Percentiles rank a stretch among this genome's conserved stretches.
Conservation (phyloP, 2,888 invertebrate genomes). For the Mesorhabditis belari region DNA sequence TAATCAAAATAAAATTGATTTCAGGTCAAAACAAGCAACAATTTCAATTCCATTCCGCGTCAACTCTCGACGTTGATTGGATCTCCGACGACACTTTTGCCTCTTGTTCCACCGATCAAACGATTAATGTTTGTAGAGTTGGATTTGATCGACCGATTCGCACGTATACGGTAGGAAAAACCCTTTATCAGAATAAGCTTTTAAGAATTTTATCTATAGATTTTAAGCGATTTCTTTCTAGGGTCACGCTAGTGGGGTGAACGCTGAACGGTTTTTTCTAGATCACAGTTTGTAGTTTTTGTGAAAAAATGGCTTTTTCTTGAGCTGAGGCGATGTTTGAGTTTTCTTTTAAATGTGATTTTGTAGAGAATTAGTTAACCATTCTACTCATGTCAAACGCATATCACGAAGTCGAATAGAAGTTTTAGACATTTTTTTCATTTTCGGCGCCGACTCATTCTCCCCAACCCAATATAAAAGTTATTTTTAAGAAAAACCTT, state of each 20-base stretch:
- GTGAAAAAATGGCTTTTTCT: too few relatives aligned
- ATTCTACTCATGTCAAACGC: too few relatives aligned
- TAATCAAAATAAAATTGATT: neutral
- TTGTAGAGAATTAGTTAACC: too few relatives aligned
- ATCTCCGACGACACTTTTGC: slow-evolving; percentile 91
- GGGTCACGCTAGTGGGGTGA: slow-evolving; percentile 76
- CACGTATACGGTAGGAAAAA: slow-evolving; percentile 4
- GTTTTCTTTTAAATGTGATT: too few relatives aligned
- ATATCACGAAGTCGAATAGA: too few relatives aligned
- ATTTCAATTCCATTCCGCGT: slow-evolving; percentile 91
- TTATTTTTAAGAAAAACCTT: too few relatives aligned
- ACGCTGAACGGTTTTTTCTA: slow-evolving; percentile 99
- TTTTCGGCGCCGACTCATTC: too few relatives aligned
- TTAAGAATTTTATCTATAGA: slow-evolving; percentile 2
- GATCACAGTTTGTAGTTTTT: too few relatives aligned
- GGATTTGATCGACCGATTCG: slow-evolving; percentile 77
- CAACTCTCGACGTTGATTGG: slow-evolving; percentile 98
- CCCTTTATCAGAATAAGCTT: too few relatives aligned
- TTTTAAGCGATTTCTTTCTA: slow-evolving; percentile 9
- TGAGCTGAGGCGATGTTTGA: too few relatives aligned
- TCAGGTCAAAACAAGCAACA: slow-evolving; percentile 69
- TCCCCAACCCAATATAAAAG: too few relatives aligned
- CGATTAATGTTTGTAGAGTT: slow-evolving; percentile 92
- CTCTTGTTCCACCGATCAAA: slow-evolving; percentile 96
- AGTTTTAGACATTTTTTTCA: too few relatives aligned